These are phyloP conservation scores for Stenodema calcarata DNA, from an alignment of 2,888 invertebrate genomes.

Conservation along the genomic window DNA sequence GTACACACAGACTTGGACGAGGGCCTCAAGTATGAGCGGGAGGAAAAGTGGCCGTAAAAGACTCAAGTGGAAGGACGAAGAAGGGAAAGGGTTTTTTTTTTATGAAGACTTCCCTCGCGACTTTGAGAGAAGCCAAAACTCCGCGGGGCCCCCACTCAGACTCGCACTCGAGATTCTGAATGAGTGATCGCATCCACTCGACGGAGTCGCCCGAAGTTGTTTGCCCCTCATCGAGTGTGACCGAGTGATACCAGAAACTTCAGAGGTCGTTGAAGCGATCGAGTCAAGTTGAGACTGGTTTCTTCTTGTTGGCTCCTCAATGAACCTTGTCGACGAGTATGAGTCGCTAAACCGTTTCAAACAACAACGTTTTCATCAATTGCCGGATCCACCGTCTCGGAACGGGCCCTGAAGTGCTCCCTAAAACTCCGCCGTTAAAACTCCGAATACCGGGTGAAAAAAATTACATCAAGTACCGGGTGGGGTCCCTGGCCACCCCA, in stretches of 20 bases:
- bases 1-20: neutral
- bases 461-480: no score
- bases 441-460: no score
- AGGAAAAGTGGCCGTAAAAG: neutral
- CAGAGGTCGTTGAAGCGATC: neutral
- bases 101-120: neutral
- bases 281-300: neutral
- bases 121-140: neutral
- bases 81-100: neutral
- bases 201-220: neutral
- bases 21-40: neutral
- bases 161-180: neutral
- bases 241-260: neutral
- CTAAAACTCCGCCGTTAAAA: no score
- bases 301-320: no score
- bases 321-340: no score
- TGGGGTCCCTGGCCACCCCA: no score
- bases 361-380: no score
- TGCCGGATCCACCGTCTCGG: no score
- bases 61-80: neutral
- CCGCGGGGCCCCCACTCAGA: neutral
- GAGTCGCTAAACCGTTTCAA: no score
- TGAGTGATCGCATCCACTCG: conserved; percentile 6
- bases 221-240: neutral
- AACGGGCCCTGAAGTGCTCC: no score